Evolutionary conservation across 2,113 vertebrate species (phyloP), one percentile per base, ranked within the genome.

Genomic region (Callionymus lyra): DNA sequence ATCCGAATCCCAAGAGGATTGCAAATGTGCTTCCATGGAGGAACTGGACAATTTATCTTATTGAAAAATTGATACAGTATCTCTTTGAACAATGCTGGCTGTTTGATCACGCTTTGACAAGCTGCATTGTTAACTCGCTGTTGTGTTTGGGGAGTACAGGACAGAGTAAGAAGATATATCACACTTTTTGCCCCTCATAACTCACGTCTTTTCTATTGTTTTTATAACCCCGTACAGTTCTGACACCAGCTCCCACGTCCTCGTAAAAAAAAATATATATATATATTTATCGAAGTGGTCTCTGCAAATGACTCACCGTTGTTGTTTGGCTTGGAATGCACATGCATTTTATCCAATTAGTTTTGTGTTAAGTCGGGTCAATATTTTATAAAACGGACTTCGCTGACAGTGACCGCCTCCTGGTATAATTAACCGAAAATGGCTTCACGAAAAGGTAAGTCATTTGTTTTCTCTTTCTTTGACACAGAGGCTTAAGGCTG

Each of bases 31-130:
- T 46, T n/a, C 35, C 44, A 11, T 15, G 34, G 12, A 49, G 15
- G 38, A 44, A 15, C 44, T 10, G 8, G 16, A 50, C 15, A 17
- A 44, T 67, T 47, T 49, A 34, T 65, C 50, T 57, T 58, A 42
- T 50, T 31, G 61, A 50, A 31, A 27, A 59, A 53, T 46, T 50
- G 12, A 41, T n/a, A 12, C 11, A 46, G 38, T 1, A 12, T 10
- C 48, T 31, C 43, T 31, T 38, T 10, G 53, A 57, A 69, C 65
- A 69, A 60, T 63, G 52, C 31, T 41, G 10, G 12, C 21, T 5
- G 21, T 8, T 27, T 9, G 50, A 49, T 61, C 50, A 36, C 8
- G 37, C 42, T 59, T 33, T 33, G 19, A 33, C 19, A 49, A 8
- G 0, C 12, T 15, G 13, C 8, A 35, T 35, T 35, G 15, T 38